A percentile compares a stretch with the other conserved stretches of the same genome.
Conservation (phyloP, 2,797 vertebrate genomes). For the Sphaeramia orbicularis region DNA sequence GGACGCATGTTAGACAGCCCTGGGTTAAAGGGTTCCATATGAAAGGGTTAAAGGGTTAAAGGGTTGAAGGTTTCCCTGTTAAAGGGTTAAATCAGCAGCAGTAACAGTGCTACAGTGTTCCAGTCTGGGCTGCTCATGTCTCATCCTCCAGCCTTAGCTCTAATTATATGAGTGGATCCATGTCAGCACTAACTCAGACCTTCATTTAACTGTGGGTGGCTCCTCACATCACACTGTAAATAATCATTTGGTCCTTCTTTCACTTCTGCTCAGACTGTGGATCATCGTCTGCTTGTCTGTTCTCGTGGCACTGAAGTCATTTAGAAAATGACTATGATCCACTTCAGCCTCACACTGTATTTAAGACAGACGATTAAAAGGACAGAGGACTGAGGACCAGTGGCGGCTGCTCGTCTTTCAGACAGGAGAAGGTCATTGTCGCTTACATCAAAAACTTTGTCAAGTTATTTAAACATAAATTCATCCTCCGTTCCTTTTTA, state of each 20-base stretch:
- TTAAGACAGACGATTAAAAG: conserved; percentile 30
- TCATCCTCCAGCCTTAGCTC: too few relatives aligned
- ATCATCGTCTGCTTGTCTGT: conserved; percentile 42
- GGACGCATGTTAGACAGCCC: too few relatives aligned
- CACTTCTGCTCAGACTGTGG: conserved; percentile 34
- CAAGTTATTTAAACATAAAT: too few relatives aligned
- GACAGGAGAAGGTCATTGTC: too few relatives aligned
- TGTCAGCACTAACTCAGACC: conserved; percentile 54
- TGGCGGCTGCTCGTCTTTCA: too few relatives aligned
- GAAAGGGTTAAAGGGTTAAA: too few relatives aligned
- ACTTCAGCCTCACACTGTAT: conserved; percentile 24
- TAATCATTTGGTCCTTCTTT: conserved; percentile 54
- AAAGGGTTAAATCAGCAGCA: too few relatives aligned
- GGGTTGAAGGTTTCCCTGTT: too few relatives aligned
- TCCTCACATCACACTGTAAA: conserved; percentile 56
- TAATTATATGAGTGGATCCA: conserved; percentile 55
- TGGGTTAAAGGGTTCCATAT: too few relatives aligned
- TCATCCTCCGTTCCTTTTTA: too few relatives aligned
- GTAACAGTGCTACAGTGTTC: too few relatives aligned
- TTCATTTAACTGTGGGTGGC: conserved; percentile 47
- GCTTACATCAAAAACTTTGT: background rate
- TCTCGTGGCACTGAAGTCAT: conserved; percentile 50
- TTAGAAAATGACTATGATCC: conserved; percentile 65
- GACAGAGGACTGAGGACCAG: conserved; percentile 28
- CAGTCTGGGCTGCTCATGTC: too few relatives aligned